These are phyloP conservation scores for Selenia dentaria DNA, from an alignment of 2,888 invertebrate genomes.

Conservation along the genomic window DNA sequence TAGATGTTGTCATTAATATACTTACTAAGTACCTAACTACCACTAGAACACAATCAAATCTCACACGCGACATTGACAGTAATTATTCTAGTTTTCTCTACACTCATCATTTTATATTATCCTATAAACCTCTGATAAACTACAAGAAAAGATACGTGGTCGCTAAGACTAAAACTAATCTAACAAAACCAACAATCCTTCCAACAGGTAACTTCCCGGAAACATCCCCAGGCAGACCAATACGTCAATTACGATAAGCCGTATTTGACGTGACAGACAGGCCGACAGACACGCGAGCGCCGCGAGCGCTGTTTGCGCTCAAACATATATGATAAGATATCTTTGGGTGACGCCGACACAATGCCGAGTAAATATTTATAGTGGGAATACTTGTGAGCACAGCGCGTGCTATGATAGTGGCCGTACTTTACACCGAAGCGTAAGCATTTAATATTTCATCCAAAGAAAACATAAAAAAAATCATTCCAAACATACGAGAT, in stretches of 20 bases:
- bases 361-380: constrained; percentile 77
- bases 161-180: constrained; percentile 15
- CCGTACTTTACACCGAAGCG: constrained; percentile 52
- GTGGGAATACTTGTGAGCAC: constrained; percentile 71
- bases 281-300: constrained; percentile 78
- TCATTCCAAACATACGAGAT: no score
- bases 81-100: no score
- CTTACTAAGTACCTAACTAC: no score
- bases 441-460: constrained; percentile 4
- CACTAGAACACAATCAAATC: no score
- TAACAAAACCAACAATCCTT: constrained; percentile 12
- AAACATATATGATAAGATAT: constrained; percentile 82
- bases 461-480: no score
- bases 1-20: no score
- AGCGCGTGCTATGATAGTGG: constrained; percentile 65
- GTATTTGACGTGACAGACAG: constrained; percentile 61
- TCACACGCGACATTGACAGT: no score
- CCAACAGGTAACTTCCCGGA: constrained; percentile 63
- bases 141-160: constrained; percentile 7
- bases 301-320: constrained; percentile 64
- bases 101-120: no score
- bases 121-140: background rate
- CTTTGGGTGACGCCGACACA: constrained; percentile 79
- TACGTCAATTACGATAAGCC: constrained; percentile 72
- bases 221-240: constrained; percentile 57